Base-by-base conservation (phyloP, 2,888 invertebrate species). In the Digitonthophagus gazella region DNA sequence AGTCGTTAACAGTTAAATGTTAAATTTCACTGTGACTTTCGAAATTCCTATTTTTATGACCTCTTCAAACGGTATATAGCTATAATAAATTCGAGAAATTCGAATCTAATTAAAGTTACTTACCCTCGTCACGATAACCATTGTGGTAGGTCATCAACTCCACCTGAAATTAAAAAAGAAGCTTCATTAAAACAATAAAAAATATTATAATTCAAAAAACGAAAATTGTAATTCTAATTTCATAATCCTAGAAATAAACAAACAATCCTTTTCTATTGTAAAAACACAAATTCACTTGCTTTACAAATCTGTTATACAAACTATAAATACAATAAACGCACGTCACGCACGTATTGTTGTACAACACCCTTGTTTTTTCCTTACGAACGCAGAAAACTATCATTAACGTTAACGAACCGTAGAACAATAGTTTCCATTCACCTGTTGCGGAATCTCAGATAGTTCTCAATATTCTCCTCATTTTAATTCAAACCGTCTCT, bases 51-150 rank as follows among this genome's bases (percentile, higher is more conserved):
- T 44, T 44, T 44, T 44, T 44, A 44, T 44, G 28, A 3, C 11
- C 28, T 44, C 28, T 44, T 44, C 28, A 5, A 44, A 44, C 28
- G 28, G 6, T 44, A 5, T 44, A n/a, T n/a, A n/a, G n/a, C n/a
- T n/a, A n/a, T n/a, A n/a, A n/a, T n/a, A n/a, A n/a, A n/a, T n/a
- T n/a, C n/a, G n/a, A n/a, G n/a, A n/a, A n/a, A n/a, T n/a, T n/a
- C 14, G 16, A 2, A 63, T 16, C 15, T 63, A 19, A 63, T 16
- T 64, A 64, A 64, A 19, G 4, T 28, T 67, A 82, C 84, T 81
- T 79, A 85, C 85, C 83, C 85, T 80, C 77, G 85, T 85, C 78
- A 85, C 85, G 78, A 85, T 85, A 77, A 85, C 85, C 85, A 85
- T 85, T 73, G 73, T 76, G 78, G 72, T 75, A 74, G 76, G 75